A percentile compares a stretch with the other conserved stretches of the same genome.
phyloP scores from a whole-genome alignment of 2,888 invertebrate genomes.

The Leucophenga maculata region DNA sequence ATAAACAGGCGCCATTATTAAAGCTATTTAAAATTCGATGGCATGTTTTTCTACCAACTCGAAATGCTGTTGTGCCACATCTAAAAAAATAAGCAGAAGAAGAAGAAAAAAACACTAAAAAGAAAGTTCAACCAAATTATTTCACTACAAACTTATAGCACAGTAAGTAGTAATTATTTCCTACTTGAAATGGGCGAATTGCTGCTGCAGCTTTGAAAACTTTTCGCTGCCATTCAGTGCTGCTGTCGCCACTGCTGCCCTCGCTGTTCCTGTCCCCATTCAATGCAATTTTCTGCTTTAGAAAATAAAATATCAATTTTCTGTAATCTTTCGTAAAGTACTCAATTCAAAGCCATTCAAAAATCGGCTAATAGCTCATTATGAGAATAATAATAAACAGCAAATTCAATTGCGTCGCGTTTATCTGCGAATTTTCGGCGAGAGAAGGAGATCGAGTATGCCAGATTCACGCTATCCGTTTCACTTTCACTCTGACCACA shows the following conservation, averaged over 20 bases:
- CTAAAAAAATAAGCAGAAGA: conserved; percentile 37
- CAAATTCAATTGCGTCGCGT: background rate
- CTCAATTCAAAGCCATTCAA: background rate
- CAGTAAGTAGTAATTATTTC: conserved; percentile 22
- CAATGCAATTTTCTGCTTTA: no score
- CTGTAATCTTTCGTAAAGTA: conserved; percentile 5
- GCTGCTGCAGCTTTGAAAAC: conserved; percentile 31
- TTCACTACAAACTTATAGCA: conserved; percentile 25
- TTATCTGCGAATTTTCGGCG: background rate
- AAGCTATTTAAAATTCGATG: conserved; percentile 17
- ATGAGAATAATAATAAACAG: conserved; percentile 2
- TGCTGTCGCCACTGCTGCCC: no score
- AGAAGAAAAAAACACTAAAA: conserved; percentile 24
- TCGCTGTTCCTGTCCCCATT: no score
- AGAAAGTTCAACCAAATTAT: conserved; percentile 38
- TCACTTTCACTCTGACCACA: conserved; percentile 1
- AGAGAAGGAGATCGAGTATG: background rate
- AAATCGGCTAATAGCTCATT: conserved; percentile 6
- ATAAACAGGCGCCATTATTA: conserved; percentile 2
- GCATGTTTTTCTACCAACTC: background rate
- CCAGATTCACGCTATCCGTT: no score
- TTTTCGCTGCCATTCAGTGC: background rate
- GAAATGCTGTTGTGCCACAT: background rate
- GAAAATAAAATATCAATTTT: conserved; percentile 25
- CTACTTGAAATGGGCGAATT: conserved; percentile 25